Evolutionary conservation across 2,113 vertebrate species (phyloP).

Genomic region (Anoura caudifer): DNA sequence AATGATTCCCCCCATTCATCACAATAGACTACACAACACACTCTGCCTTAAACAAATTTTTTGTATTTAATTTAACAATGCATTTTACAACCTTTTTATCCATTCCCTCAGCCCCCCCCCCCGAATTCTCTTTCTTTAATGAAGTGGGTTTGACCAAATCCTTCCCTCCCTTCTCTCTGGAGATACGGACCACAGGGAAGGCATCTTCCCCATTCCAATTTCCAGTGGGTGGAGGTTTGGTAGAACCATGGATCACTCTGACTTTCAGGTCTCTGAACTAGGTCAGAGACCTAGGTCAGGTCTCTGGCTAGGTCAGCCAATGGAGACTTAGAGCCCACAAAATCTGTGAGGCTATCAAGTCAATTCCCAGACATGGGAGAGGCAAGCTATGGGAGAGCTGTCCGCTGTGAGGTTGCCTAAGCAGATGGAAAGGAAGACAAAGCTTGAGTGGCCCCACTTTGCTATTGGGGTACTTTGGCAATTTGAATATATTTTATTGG

Average conservation of each 20-base stretch:
- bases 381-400: rapidly evolving
- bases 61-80: not conserved
- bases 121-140: not conserved
- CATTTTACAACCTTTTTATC: not conserved
- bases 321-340: conserved; percentile 17
- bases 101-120: not conserved
- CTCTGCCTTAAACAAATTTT: not conserved
- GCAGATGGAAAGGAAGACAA: rapidly evolving
- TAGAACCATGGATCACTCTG: not conserved
- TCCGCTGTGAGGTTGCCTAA: not conserved
- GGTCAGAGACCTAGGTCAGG: too few relatives aligned
- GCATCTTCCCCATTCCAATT: not conserved
- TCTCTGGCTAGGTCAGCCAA: conserved; percentile 1
- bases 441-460: not conserved
- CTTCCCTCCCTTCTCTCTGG: not conserved
- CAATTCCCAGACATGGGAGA: not conserved
- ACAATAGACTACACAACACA: rapidly evolving
- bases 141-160: not conserved
- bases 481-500: not conserved
- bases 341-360: not conserved
- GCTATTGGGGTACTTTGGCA: not conserved
- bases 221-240: not conserved
- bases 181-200: not conserved
- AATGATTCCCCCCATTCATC: not conserved
- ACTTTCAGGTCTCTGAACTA: conserved; percentile 1